phyloP scores from a whole-genome alignment of 2,888 invertebrate species.

The Antheraea yamamai region DNA sequence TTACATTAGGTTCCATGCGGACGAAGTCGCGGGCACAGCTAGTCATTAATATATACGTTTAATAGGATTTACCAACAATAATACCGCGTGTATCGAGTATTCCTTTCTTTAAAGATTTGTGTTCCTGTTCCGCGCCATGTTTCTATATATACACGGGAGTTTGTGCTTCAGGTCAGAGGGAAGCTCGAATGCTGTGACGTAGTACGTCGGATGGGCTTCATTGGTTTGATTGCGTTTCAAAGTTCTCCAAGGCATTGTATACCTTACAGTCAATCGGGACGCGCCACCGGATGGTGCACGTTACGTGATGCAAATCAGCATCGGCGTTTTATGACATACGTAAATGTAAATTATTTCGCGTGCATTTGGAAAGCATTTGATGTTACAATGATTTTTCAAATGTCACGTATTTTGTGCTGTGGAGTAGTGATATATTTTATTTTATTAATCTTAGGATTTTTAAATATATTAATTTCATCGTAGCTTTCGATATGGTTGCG shows the following conservation, averaged over 20 bases:
- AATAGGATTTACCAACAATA: background rate
- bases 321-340: slow-evolving; percentile 17
- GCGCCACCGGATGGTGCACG: slow-evolving; percentile 47
- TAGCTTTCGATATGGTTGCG: slow-evolving; percentile 38
- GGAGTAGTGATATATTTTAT: slow-evolving; percentile 29
- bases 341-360: slow-evolving; percentile 10
- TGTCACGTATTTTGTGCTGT: slow-evolving; percentile 1
- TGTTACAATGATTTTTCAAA: slow-evolving; percentile 3
- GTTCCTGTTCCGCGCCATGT: slow-evolving; percentile 71
- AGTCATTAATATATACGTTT: background rate
- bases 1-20: too few species aligned
- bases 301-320: slow-evolving; percentile 35
- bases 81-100: slow-evolving; percentile 37
- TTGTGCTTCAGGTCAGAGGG: slow-evolving; percentile 70
- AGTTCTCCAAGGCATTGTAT: slow-evolving; percentile 32
- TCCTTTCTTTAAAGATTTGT: slow-evolving; percentile 64
- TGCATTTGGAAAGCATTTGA: background rate
- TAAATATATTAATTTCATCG: background rate
- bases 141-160: slow-evolving; percentile 78
- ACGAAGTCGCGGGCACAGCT: too few species aligned
- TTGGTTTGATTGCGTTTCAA: slow-evolving; percentile 26
- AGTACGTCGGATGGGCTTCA: slow-evolving; percentile 37
- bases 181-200: slow-evolving; percentile 66
- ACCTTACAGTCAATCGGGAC: slow-evolving; percentile 42
- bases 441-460: slow-evolving; percentile 30